phyloP scores from a whole-genome alignment of 2,113 vertebrate species.

The Vidua macroura region DNA sequence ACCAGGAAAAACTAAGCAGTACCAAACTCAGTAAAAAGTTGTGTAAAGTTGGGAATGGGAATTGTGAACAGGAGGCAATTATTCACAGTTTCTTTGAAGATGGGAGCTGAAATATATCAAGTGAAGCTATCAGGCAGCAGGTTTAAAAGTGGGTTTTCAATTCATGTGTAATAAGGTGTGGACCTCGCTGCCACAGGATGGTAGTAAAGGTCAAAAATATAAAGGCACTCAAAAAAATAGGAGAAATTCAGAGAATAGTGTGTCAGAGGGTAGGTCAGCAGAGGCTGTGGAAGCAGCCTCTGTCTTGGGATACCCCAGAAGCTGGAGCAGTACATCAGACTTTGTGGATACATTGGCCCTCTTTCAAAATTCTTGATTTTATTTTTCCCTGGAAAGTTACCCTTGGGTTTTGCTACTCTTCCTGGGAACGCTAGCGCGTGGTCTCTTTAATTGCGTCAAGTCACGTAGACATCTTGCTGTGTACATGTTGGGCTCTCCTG shows the following conservation, averaged over 20 bases:
- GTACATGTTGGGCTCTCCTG: background rate
- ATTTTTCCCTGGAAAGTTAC: background rate
- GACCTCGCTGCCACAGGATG: background rate
- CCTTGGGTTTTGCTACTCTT: background rate
- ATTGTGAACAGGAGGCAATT: background rate
- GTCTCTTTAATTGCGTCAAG: background rate
- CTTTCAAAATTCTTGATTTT: background rate
- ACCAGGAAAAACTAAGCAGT: background rate
- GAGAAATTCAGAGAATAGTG: background rate
- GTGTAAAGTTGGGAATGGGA: background rate
- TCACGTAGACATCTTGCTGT: background rate
- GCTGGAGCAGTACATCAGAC: background rate
- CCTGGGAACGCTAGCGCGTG: background rate
- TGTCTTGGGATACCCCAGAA: background rate
- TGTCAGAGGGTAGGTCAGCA: background rate
- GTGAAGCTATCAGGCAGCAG: background rate
- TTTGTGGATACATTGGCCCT: background rate
- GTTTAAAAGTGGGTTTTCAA: background rate
- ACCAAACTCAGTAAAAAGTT: background rate
- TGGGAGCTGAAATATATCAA: background rate
- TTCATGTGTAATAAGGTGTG: background rate
- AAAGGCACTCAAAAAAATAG: background rate
- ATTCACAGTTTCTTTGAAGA: background rate
- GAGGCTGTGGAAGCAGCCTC: background rate
- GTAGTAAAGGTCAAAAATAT: background rate